Conservation (phyloP, 2,888 invertebrate genomes). For the Acanthacorydalis orientalis region DNA sequence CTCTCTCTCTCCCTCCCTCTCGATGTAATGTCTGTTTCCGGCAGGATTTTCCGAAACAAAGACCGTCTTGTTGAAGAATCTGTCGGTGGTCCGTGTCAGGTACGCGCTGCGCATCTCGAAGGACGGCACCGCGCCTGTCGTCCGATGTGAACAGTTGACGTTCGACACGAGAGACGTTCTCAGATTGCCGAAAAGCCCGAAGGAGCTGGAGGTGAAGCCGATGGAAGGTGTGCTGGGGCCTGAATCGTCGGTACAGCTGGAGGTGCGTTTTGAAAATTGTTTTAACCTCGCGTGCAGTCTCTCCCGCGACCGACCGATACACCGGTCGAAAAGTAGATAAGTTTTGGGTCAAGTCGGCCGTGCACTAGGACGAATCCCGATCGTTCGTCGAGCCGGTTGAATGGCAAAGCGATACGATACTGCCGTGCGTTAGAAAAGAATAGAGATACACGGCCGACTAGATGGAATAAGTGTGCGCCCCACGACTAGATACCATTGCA, state of each 20-base stretch:
- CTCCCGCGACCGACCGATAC: too few species aligned
- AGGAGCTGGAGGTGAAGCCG: constrained; percentile 35
- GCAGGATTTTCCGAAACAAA: constrained; percentile 32
- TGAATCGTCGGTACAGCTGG: constrained; percentile 26
- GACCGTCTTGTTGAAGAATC: constrained; percentile 33
- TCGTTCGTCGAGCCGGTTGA: too few species aligned
- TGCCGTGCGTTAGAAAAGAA: too few species aligned
- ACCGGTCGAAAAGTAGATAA: too few species aligned
- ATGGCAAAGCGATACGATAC: too few species aligned
- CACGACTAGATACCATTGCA: too few species aligned
- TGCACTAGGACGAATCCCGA: too few species aligned
- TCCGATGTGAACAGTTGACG: constrained; percentile 29
- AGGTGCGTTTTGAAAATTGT: constrained; percentile 27
- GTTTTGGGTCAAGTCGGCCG: too few species aligned
- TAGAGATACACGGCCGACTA: too few species aligned
- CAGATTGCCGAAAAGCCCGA: constrained; percentile 28
- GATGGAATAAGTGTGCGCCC: too few species aligned
- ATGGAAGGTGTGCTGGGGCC: constrained; percentile 28
- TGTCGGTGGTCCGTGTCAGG: constrained; percentile 35
- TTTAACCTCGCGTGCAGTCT: too few species aligned
- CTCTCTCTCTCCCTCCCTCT: too few species aligned
- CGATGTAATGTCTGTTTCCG: constrained; percentile 26
- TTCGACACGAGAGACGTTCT: constrained; percentile 26
- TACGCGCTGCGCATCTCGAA: constrained; percentile 30
- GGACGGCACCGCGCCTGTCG: constrained; percentile 35